Base-by-base conservation (phyloP, 2,888 invertebrate species). In the Chaitophorus viminalis region DNA sequence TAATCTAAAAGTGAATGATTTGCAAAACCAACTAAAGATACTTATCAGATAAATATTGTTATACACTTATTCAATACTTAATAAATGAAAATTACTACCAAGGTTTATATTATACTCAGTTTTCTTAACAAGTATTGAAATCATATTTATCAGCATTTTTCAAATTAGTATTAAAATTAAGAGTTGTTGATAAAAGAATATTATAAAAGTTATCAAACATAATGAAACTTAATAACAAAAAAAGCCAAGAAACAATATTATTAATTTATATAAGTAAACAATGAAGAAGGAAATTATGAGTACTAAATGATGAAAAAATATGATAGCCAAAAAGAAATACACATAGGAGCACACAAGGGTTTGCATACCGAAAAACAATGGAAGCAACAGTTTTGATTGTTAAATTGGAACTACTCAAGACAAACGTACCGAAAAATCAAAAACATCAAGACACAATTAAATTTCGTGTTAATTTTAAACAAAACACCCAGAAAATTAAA, bases 391-490 rank as follows among this genome's bases (percentile, higher is more conserved):
- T 87, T 87, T 87, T 87, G 18, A 79, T 87, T 81, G 87, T 65
- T 74, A 87, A 87, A 87, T 75, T 87, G 74, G 74, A 87, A 87
- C 87, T 87, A 87, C 87, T 87, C 78, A 86, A 87, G 87, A 87
- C 87, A 87, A 87, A 87, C 87, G 87, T 87, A 87, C 87, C 87
- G 87, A 87, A 79, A 81, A 74, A 87, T 85, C 33, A 86, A 86
- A 72, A 78, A 86, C 52, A 52, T 74, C 25, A 65, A 31, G 18
- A 77, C 9, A 76, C 65, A 36, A 39, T 68, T 31, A 68, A 46
- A 76, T 21, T 76, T 31, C 31, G 36, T 65, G 46, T 76, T 68
- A 84, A 84, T 85, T 39, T 33, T 68, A 77, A 39, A 46, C 29
- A 76, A n/a, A n/a, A 39, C 76, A 85, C 17, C 46, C 52, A 84